Percentiles rank a stretch among this genome's conserved stretches.
Evolutionary conservation across 30 jellyfish, hydroid and myxozoan genomes (phyloP).

Genomic region (Hydractinia symbiolongicarpus): DNA sequence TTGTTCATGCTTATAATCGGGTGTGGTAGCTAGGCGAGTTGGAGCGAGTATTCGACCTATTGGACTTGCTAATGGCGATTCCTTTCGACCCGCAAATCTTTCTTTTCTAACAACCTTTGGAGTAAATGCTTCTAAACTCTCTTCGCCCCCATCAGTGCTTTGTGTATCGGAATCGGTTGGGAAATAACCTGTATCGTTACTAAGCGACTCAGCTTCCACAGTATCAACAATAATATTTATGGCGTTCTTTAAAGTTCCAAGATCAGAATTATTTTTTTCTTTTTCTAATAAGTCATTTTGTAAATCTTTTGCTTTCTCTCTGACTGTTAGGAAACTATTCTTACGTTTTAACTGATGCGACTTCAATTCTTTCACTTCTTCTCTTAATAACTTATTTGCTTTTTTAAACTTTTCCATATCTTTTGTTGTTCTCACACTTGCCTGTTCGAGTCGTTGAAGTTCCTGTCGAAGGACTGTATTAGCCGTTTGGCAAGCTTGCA

Average conservation of each 20-base stretch:
- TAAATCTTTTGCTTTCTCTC: slow-evolving; percentile 19
- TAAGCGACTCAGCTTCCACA: slow-evolving; percentile 11
- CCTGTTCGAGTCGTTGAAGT: slow-evolving; percentile 24
- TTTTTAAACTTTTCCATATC: slow-evolving; percentile 15
- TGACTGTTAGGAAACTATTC: background rate
- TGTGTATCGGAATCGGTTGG: slow-evolving; percentile 22
- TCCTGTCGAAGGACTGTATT: slow-evolving; percentile 43
- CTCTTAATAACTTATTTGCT: slow-evolving; percentile 8
- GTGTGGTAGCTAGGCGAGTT: background rate
- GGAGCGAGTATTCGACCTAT: background rate
- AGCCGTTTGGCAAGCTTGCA: slow-evolving; percentile 63
- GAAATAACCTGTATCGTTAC: slow-evolving; percentile 9
- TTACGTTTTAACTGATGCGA: background rate
- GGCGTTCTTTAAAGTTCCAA: background rate
- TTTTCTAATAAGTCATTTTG: slow-evolving; percentile 3
- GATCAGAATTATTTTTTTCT: background rate
- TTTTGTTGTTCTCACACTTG: background rate
- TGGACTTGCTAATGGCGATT: background rate
- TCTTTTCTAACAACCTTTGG: slow-evolving; percentile 10
- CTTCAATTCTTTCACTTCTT: background rate
- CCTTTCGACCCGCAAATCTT: background rate
- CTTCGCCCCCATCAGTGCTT: slow-evolving; percentile 14
- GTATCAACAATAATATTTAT: slow-evolving; percentile 16
- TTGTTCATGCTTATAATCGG: slow-evolving; percentile 11
- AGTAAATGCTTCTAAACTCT: slow-evolving; percentile 9